Percentiles rank a stretch among this genome's conserved stretches.
Conservation (phyloP, 2,797 vertebrate species). For the Allobates femoralis region DNA sequence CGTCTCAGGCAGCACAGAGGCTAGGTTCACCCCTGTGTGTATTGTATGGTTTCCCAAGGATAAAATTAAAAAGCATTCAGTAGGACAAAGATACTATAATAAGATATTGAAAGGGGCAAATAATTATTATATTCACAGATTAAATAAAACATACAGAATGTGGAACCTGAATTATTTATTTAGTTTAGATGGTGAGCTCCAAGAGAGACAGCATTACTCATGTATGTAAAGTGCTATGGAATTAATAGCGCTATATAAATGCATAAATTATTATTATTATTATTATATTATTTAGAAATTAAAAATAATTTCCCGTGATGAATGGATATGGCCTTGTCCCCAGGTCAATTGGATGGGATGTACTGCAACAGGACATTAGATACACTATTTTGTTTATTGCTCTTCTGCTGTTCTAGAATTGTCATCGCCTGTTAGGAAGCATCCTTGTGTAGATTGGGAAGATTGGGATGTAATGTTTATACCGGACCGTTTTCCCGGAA, state of each 20-base stretch:
- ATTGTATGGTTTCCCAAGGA: too few species aligned
- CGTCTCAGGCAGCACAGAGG: too few species aligned
- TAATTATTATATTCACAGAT: too few species aligned
- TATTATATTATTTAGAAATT: background rate
- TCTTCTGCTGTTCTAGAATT: background rate
- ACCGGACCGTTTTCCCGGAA: background rate
- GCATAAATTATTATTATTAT: background rate
- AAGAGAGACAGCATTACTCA: too few species aligned
- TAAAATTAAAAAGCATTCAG: too few species aligned
- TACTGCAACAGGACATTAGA: background rate
- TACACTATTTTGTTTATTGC: background rate
- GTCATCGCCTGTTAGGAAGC: constrained; percentile 19
- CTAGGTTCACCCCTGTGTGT: too few species aligned
- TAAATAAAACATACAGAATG: too few species aligned
- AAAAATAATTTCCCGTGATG: background rate
- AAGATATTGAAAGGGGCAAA: too few species aligned
- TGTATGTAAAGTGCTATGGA: too few species aligned
- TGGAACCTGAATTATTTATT: background rate
- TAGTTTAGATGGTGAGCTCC: too few species aligned
- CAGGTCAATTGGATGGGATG: background rate
- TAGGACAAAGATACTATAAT: too few species aligned
- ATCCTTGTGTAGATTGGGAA: constrained; percentile 20
- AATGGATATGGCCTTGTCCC: background rate
- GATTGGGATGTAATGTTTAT: constrained; percentile 3
- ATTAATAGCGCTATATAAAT: too few species aligned